Base-by-base conservation (phyloP, 2,888 invertebrate genomes). In the Noctua pronuba region DNA sequence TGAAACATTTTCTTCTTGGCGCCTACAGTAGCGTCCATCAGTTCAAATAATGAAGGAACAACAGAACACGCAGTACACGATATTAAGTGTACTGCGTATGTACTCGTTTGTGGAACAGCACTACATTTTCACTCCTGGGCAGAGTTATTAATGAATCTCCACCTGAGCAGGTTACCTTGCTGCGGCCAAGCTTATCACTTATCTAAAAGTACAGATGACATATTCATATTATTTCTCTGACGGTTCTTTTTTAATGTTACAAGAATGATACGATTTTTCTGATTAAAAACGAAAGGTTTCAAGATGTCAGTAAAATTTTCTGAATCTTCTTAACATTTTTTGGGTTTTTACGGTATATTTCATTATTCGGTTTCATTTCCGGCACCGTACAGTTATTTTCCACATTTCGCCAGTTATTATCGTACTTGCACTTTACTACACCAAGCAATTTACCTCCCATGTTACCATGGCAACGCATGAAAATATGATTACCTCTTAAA, bases 391-490 rank as follows among this genome's bases (percentile, higher is more conserved):
- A 52, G 24, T 52, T 10, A 52, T 52, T 52, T 52, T 2, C n/a
- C 13, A 55, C 21, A 31, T 60, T 62, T 35, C 1, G 10, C 21
- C 60, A 62, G 35, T 35, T 35, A 62, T 35, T 35, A 21, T 62
- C 35, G 10, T 62, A 62, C 35, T 62, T 62, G 21, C 62, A 62
- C 10, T 62, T 35, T 62, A 60, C 21, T 60, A 21, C 35, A 62
- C 62, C 21, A 10, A 35, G 21, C 49, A 35, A 70, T 60, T 28
- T 44, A 62, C 44, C 62, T 41, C 8, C 24, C 38, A 46, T 31
- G 70, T 71, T 60, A 31, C 66, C 70, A 82, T 58, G 77, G 77
- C 28, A 60, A 60, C 58, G 60, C 38, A 68, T 82, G 64, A 76
- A 77, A 70, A 76, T 62, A 58, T 80, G 2, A 80, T 75, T 62